These are phyloP conservation scores for Cinara cedri DNA, from an alignment of 2,888 invertebrate genomes.

Conservation along the genomic window DNA sequence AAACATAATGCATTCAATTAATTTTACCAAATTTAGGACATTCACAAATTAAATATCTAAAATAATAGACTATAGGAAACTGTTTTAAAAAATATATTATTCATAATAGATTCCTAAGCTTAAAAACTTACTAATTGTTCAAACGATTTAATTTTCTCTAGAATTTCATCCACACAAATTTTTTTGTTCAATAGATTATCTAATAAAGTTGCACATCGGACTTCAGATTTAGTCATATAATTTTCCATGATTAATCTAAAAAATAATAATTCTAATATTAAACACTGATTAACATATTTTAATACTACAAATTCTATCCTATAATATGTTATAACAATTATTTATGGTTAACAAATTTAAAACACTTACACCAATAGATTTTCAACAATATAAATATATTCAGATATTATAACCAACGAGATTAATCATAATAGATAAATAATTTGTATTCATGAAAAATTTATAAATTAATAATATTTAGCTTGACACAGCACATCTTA, in stretches of 20 bases:
- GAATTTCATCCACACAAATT: slow-evolving; percentile 16
- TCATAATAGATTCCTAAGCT: not conserved
- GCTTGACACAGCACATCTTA: no score
- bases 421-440: no score
- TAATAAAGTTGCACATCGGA: slow-evolving; percentile 47
- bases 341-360: no score
- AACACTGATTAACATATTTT: no score
- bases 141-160: slow-evolving; percentile 25
- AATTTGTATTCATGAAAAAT: no score
- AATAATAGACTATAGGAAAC: not conserved
- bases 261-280: not conserved
- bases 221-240: slow-evolving; percentile 51
- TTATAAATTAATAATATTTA: no score
- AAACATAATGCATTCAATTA: slow-evolving; percentile 11
- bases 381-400: no score
- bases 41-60: not conserved
- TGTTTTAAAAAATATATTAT: not conserved
- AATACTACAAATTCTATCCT: no score
- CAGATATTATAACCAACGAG: no score
- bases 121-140: slow-evolving; percentile 30
- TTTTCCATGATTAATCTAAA: slow-evolving; percentile 36
- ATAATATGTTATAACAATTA: no score
- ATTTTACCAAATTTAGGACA: no score
- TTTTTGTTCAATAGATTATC: slow-evolving; percentile 45
- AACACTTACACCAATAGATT: no score